Conservation (phyloP, 1,140 invertebrate genomes). For the Ruditapes philippinarum region DNA sequence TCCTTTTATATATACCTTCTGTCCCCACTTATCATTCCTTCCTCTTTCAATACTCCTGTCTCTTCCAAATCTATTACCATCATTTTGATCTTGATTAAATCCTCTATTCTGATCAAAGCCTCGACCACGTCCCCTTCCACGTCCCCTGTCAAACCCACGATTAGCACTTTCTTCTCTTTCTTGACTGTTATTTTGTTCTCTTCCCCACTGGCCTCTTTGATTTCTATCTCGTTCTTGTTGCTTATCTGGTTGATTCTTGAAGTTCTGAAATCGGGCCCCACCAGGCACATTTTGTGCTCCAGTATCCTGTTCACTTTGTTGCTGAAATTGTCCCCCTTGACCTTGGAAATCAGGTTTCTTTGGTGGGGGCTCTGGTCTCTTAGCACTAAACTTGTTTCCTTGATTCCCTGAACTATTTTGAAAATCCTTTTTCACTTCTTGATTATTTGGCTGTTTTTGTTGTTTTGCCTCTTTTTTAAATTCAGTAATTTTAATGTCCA, state of each 20-base stretch:
- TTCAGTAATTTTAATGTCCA: not conserved
- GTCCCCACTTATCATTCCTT: constrained; percentile 5
- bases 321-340: not conserved
- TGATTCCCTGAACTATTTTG: not conserved
- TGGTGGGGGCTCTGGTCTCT: not conserved
- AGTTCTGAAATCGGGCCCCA: not conserved
- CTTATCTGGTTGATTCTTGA: not conserved
- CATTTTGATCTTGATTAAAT: constrained; percentile 6
- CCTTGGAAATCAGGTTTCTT: not conserved
- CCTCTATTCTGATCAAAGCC: not conserved
- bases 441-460: not conserved
- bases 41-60: constrained; percentile 45
- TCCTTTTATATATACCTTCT: not conserved
- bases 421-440: not conserved
- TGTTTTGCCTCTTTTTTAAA: not conserved
- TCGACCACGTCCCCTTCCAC: not conserved
- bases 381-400: not conserved
- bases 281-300: not conserved
- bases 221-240: constrained; percentile 22
- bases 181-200: not conserved
- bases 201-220: not conserved
- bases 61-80: constrained; percentile 27
- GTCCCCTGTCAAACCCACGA: not conserved
- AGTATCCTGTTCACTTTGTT: not conserved
- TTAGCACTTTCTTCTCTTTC: not conserved